Base-by-base conservation (phyloP, 2,797 vertebrate genomes). In the Tympanoctomys barrerae region DNA sequence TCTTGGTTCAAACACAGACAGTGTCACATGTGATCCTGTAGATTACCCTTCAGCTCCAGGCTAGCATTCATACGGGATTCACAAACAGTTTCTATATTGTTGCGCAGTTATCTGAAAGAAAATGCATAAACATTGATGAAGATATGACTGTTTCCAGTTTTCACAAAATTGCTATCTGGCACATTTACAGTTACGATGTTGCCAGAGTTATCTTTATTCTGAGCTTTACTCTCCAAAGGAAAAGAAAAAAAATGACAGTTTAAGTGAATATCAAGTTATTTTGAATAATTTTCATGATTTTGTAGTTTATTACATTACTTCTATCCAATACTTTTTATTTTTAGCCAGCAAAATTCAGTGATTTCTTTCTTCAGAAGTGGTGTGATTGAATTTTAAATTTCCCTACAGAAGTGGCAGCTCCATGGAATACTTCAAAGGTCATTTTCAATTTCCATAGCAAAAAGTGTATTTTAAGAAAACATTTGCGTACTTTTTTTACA, bases 341-440 rank as follows among this genome's bases (percentile, higher is more conserved):
- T 54, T 52, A 39, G n/a, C n/a, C 91, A 52, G 13, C 28, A 91
- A 96, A 88, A 80, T 61, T 64, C 19, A 14, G 6, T 66, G 42
- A 31, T 4, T 3, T 33, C 64, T 66, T 66, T 84, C 42, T 66
- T 22, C 39, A 84, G 82, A 97, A 86, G 39, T 71, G 46, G 28
- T 66, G 39, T 89, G 26, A 88, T 61, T 73, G 46, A 8, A 59
- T 91, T 93, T 94, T 68, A 73, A 89, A 66, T 89, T 96, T 83
- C 10, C 21, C 64, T 94, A 21, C 11, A 52, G 31, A 93, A 96
- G 28, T 70, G 71, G 95, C 49, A 13, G 33, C 5, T 91, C 93
- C 19, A 54, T 59, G 28, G 71, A 86, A 89, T 52, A 33, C 6
- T 52, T 94, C 19, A 91, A 81, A 33, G 22, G 33, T 86, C 16